Evolutionary conservation across 2,888 invertebrate species (phyloP).

Genomic region (Spodoptera exigua): DNA sequence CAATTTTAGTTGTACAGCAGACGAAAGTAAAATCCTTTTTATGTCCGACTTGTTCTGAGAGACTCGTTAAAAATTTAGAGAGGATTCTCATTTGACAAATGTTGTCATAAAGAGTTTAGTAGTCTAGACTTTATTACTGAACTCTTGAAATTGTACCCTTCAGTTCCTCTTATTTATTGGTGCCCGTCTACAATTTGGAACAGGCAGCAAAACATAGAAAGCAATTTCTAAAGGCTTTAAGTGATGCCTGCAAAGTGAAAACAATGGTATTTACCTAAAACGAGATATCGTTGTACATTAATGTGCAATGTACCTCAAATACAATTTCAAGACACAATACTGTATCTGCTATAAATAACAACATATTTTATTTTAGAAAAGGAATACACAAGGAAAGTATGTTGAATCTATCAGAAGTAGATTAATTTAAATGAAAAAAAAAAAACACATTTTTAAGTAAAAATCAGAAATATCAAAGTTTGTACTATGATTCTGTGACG

Average conservation of each 20-base stretch:
- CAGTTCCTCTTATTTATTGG: conserved; percentile 19
- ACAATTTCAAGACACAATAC: conserved; percentile 6
- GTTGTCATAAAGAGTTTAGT: conserved; percentile 51
- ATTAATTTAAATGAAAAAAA: too few relatives aligned
- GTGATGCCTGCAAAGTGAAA: too few relatives aligned
- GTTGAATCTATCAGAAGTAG: too few relatives aligned
- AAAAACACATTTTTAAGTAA: too few relatives aligned
- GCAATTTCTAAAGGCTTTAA: too few relatives aligned
- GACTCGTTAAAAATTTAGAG: conserved; percentile 54
- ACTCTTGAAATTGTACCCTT: conserved; percentile 31
- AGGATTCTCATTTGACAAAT: conserved; percentile 54
- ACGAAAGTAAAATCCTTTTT: conserved; percentile 45
- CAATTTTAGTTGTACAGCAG: conserved; percentile 39
- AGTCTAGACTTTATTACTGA: conserved; percentile 52
- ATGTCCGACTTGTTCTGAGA: conserved; percentile 42
- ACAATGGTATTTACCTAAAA: too few relatives aligned
- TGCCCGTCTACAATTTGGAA: not conserved
- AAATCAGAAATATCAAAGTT: too few relatives aligned
- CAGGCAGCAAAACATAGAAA: too few relatives aligned
- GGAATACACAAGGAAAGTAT: too few relatives aligned
- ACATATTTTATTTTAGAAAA: too few relatives aligned
- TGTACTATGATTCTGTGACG: too few relatives aligned
- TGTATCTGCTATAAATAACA: not conserved
- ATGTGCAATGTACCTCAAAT: conserved; percentile 24
- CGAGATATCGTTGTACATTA: conserved; percentile 26